Percentiles rank a stretch among this genome's conserved stretches.
phyloP scores from a whole-genome alignment of 2,797 vertebrate species.

The Simalia tracyae region DNA sequence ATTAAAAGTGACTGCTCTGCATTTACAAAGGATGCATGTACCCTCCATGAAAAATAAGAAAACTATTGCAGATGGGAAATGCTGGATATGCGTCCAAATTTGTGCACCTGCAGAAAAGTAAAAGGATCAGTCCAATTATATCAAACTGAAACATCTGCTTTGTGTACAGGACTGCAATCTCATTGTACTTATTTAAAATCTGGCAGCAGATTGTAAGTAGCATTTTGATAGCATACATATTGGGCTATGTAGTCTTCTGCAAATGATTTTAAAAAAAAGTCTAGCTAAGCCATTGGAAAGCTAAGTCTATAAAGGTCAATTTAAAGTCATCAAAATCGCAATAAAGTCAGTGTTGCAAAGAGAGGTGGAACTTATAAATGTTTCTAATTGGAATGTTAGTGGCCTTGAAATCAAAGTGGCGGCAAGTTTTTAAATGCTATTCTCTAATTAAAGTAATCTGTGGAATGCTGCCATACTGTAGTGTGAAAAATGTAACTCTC shows the following conservation, averaged over 20 bases:
- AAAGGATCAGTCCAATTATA: background rate
- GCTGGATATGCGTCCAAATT: background rate
- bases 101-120: background rate
- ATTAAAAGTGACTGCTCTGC: background rate
- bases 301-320: background rate
- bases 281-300: background rate
- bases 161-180: background rate
- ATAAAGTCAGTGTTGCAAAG: background rate
- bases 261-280: background rate
- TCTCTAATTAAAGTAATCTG: background rate
- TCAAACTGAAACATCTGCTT: background rate
- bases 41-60: background rate
- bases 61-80: background rate
- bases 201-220: background rate
- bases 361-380: background rate
- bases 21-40: background rate
- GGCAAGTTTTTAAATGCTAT: background rate
- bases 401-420: background rate
- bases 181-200: background rate
- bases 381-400: background rate
- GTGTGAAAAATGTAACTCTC: background rate
- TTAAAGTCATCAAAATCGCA: background rate
- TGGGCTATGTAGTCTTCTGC: background rate
- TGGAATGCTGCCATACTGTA: conserved; percentile 8
- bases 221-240: background rate